phyloP scores from a whole-genome alignment of 2,888 invertebrate species.

The Pyrrhia umbra region DNA sequence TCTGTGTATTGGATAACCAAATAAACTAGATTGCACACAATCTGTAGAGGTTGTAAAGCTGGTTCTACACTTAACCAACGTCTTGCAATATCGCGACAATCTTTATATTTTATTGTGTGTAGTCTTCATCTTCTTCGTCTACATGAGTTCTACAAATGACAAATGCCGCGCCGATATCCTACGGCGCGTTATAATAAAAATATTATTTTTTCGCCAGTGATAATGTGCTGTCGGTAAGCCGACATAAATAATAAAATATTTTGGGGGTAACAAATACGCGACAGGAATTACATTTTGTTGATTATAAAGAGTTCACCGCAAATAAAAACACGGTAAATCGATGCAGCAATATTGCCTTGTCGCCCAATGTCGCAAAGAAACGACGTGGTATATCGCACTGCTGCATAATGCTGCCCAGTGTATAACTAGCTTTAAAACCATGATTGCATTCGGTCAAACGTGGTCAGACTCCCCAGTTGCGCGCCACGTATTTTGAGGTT shows the following conservation, averaged over 20 bases:
- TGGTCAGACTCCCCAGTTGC: not conserved
- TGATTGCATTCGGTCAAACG: constrained; percentile 23
- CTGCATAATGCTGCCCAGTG: not conserved
- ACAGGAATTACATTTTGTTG: no score
- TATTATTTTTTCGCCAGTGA: no score
- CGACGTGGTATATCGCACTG: no score
- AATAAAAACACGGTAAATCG: no score
- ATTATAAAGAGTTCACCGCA: no score
- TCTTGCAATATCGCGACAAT: not conserved
- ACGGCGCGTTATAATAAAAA: no score
- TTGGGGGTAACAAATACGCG: no score
- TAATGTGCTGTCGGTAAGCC: no score
- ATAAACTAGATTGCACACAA: not conserved
- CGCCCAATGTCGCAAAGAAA: no score
- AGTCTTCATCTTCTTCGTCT: not conserved
- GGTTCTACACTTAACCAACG: not conserved
- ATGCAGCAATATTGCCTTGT: no score
- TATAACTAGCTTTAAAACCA: not conserved
- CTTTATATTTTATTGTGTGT: not conserved
- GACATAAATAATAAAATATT: no score
- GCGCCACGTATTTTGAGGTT: not conserved
- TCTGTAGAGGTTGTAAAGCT: constrained; percentile 6
- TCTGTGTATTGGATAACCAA: not conserved
- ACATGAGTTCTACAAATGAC: not conserved
- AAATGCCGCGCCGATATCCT: no score